Percentiles rank a stretch among this genome's conserved stretches.
Evolutionary conservation across 2,888 invertebrate genomes (phyloP).

Genomic region (Acrocyrtus sp.): DNA sequence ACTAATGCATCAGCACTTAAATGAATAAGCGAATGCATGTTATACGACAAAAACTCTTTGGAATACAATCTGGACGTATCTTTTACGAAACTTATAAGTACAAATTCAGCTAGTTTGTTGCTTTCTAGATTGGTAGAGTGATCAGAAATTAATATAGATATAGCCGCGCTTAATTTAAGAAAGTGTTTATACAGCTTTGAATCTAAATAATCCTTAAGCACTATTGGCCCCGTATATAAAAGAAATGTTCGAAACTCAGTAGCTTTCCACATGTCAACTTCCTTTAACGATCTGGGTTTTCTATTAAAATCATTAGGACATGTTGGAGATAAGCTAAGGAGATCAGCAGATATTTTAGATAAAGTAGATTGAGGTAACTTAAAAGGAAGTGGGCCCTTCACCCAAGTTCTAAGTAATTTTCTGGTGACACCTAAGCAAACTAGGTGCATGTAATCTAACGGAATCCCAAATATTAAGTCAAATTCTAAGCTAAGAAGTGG

Average conservation of each 20-base stretch:
- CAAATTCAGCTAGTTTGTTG: constrained; percentile 56
- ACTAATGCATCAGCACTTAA: constrained; percentile 64
- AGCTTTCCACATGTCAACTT: constrained; percentile 63
- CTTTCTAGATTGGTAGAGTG: background rate
- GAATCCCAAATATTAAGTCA: constrained; percentile 24
- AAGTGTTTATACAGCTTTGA: constrained; percentile 42
- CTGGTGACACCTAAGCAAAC: constrained; percentile 61
- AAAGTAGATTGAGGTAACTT: constrained; percentile 10
- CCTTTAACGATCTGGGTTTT: constrained; percentile 58
- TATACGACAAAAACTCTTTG: constrained; percentile 64
- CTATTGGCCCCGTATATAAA: constrained; percentile 62
- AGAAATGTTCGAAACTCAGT: constrained; percentile 63
- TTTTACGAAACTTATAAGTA: constrained; percentile 62
- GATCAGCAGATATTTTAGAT: background rate
- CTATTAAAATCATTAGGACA: constrained; percentile 60
- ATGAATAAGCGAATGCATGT: constrained; percentile 66
- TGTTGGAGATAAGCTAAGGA: background rate
- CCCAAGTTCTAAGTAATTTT: constrained; percentile 62
- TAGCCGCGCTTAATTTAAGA: constrained; percentile 18
- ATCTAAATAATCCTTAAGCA: constrained; percentile 50
- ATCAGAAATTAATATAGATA: constrained; percentile 10
- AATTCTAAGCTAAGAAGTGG: constrained; percentile 10
- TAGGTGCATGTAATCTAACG: constrained; percentile 41
- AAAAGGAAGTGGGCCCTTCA: constrained; percentile 50
- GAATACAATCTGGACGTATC: constrained; percentile 64